A percentile compares a stretch with the other conserved stretches of the same genome.
These are phyloP conservation scores for Aquatica leii DNA, from an alignment of 2,888 invertebrate genomes.

Conservation along the genomic window DNA sequence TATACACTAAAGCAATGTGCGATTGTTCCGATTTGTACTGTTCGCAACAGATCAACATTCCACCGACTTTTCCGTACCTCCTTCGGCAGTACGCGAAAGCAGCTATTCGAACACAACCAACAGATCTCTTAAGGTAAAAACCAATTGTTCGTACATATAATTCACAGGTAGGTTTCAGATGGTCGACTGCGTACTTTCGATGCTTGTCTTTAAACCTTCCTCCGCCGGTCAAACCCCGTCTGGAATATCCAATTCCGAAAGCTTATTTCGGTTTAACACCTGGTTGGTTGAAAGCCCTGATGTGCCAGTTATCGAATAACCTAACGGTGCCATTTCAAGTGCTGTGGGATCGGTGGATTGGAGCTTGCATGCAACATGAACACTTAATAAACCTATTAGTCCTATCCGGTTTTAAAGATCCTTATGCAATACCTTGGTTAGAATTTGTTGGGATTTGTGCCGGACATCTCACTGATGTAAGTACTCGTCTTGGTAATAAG, in stretches of 20 bases:
- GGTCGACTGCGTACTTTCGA: slow-evolving; percentile 85
- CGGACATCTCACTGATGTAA: slow-evolving; percentile 71
- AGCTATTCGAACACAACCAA: slow-evolving; percentile 89
- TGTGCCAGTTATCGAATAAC: slow-evolving; percentile 73
- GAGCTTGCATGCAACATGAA: slow-evolving; percentile 70
- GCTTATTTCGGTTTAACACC: slow-evolving; percentile 79
- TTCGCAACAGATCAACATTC: slow-evolving; percentile 84
- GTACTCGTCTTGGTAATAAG: slow-evolving; percentile 12
- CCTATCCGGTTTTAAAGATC: slow-evolving; percentile 73
- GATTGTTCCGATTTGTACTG: slow-evolving; percentile 76
- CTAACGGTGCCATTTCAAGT: slow-evolving; percentile 55
- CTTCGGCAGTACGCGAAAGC: slow-evolving; percentile 90
- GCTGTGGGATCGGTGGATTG: slow-evolving; percentile 67
- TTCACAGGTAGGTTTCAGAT: slow-evolving; percentile 59
- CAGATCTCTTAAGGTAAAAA: slow-evolving; percentile 73
- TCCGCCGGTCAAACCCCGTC: slow-evolving; percentile 81
- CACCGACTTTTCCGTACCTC: slow-evolving; percentile 82
- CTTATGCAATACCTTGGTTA: slow-evolving; percentile 72
- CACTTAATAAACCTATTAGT: slow-evolving; percentile 74
- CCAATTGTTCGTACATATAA: neutral
- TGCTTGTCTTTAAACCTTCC: slow-evolving; percentile 79
- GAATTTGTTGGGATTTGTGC: slow-evolving; percentile 79
- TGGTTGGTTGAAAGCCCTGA: slow-evolving; percentile 79
- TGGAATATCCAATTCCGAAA: slow-evolving; percentile 76
- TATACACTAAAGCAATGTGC: too few relatives aligned